Percentiles rank a stretch among this genome's conserved stretches.
phyloP scores from a whole-genome alignment of 2,888 invertebrate genomes.

The Chrysolina oricalcia region DNA sequence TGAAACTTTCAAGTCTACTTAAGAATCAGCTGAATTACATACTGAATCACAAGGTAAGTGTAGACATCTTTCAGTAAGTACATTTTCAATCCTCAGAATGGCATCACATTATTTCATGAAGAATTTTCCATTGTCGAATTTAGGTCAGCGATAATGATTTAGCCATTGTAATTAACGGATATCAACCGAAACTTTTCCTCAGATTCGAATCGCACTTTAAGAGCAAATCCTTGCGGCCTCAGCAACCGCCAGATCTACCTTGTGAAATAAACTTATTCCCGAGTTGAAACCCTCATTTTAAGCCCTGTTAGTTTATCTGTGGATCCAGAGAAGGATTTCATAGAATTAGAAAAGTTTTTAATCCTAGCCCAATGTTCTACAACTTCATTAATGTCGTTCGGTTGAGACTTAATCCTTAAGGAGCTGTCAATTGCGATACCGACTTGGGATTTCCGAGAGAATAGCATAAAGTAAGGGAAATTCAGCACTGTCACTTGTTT shows the following conservation, averaged over 20 bases:
- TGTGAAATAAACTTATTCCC: constrained; percentile 45
- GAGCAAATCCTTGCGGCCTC: constrained; percentile 9
- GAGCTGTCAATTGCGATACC: constrained; percentile 42
- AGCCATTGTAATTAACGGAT: not conserved
- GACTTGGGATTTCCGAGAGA: constrained; percentile 27
- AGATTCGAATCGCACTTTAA: not conserved
- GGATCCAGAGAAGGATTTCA: constrained; percentile 49
- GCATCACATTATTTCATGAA: too few relatives aligned
- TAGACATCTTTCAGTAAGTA: too few relatives aligned
- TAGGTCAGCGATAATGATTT: too few relatives aligned
- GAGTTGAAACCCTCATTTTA: constrained; percentile 46
- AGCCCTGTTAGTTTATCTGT: constrained; percentile 53
- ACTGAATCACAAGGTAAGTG: too few relatives aligned
- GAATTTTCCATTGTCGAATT: too few relatives aligned
- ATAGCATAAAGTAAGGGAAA: constrained; percentile 11
- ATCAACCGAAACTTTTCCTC: not conserved
- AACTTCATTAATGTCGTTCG: constrained; percentile 53
- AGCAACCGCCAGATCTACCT: constrained; percentile 23
- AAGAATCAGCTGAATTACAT: too few relatives aligned
- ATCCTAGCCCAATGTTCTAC: constrained; percentile 53
- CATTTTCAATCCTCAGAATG: too few relatives aligned
- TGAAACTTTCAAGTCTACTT: too few relatives aligned
- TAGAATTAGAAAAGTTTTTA: constrained; percentile 58
- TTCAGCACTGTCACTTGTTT: not conserved
- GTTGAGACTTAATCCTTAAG: constrained; percentile 40